A percentile compares a stretch with the other conserved stretches of the same genome.
These are phyloP conservation scores for Philereme vetulata DNA, from an alignment of 2,888 invertebrate genomes.

Conservation along the genomic window DNA sequence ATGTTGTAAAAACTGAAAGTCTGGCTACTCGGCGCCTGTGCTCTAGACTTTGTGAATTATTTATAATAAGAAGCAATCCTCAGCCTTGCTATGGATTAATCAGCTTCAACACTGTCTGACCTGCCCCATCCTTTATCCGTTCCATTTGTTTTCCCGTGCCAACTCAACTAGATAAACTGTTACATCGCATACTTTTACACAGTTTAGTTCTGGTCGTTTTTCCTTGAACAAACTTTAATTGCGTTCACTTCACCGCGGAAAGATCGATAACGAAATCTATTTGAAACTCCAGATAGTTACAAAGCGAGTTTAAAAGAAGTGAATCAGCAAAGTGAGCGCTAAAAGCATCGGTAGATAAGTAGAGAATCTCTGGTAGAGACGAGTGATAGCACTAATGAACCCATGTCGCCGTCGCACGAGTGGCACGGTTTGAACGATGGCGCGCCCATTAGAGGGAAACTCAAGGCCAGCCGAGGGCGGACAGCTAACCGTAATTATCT, in stretches of 20 bases:
- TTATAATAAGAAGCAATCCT: neutral
- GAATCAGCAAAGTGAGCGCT: slow-evolving; percentile 66
- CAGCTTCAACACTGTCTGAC: neutral
- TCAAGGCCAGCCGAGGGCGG: slow-evolving; percentile 68
- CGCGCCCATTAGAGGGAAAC: slow-evolving; percentile 65
- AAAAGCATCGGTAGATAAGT: slow-evolving; percentile 77
- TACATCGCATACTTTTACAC: slow-evolving; percentile 18
- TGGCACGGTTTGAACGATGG: slow-evolving; percentile 71
- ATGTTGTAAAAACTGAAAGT: too few relatives aligned
- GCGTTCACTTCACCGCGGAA: slow-evolving; percentile 40
- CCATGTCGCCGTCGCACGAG: slow-evolving; percentile 75
- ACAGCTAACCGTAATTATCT: slow-evolving; percentile 73
- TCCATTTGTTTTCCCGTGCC: slow-evolving; percentile 15
- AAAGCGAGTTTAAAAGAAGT: slow-evolving; percentile 51
- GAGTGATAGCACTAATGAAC: slow-evolving; percentile 80
- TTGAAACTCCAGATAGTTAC: slow-evolving; percentile 46
- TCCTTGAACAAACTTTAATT: slow-evolving; percentile 34
- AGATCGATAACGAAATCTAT: slow-evolving; percentile 56
- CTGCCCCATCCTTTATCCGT: slow-evolving; percentile 12
- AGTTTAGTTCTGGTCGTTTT: slow-evolving; percentile 25
- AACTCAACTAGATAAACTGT: slow-evolving; percentile 19
- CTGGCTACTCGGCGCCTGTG: too few relatives aligned
- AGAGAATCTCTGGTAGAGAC: slow-evolving; percentile 59
- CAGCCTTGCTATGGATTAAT: neutral
- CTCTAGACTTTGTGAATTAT: too few relatives aligned